Conservation (phyloP, 1,140 invertebrate species). For the Tetranychus urticae region DNA sequence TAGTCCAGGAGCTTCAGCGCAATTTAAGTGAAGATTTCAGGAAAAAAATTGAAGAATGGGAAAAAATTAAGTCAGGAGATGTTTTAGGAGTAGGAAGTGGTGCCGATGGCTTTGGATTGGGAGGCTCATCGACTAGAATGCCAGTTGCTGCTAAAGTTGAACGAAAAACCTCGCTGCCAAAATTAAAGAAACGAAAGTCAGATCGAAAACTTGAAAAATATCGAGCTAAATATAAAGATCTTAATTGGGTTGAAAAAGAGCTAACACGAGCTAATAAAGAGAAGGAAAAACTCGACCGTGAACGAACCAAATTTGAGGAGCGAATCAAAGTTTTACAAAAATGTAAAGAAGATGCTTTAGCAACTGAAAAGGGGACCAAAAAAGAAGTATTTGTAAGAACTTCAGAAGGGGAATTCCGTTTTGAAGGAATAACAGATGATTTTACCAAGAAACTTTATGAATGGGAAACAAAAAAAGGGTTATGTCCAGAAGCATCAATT, state of each 20-base stretch:
- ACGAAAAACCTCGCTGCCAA: neutral
- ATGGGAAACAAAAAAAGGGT: too few relatives aligned
- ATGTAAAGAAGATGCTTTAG: constrained; percentile 20
- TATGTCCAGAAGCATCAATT: too few relatives aligned
- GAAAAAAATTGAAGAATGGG: constrained; percentile 43
- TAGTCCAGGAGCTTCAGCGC: constrained; percentile 28
- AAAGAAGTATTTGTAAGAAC: constrained; percentile 52
- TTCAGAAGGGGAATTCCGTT: constrained; percentile 49
- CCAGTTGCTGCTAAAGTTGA: neutral
- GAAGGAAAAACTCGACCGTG: constrained; percentile 29
- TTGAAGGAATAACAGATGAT: constrained; percentile 59
- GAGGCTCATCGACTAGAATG: neutral
- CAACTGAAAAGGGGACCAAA: constrained; percentile 20
- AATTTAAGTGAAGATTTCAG: constrained; percentile 44
- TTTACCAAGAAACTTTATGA: constrained; percentile 22
- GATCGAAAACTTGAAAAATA: neutral
- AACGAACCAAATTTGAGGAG: neutral
- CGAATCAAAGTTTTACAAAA: neutral
- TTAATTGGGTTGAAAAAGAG: constrained; percentile 32
- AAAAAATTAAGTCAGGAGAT: constrained; percentile 17
- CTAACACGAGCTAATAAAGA: constrained; percentile 34
- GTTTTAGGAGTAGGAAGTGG: neutral
- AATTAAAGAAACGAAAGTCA: neutral
- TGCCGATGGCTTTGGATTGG: neutral
- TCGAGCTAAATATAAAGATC: constrained; percentile 2